Base-by-base conservation (phyloP, 2,113 vertebrate genomes). In the Brienomyrus brachyistius region DNA sequence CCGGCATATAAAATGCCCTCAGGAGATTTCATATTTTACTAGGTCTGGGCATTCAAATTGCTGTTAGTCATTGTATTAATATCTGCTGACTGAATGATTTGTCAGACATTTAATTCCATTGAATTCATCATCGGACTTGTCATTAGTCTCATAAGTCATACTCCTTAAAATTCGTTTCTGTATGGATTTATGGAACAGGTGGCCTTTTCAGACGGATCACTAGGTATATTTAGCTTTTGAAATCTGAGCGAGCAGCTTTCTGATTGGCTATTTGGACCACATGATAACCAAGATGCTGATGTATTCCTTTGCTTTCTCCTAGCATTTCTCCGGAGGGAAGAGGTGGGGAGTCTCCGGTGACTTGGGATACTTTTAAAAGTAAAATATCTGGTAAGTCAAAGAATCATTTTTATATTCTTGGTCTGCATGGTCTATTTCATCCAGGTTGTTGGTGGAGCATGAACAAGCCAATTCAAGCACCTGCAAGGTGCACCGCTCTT, bases 211-310 rank as follows among this genome's bases (percentile, higher is more conserved):
- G 87, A 93, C 95, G 96, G 94, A 96, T 98, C 97, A 97, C 96
- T 90, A 91, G 94, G 94, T 99, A 99, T 98, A 99, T 99, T 99
- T 99, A 98, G 98, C 97, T 94, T 94, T 92, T 97, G 98, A 98
- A 99, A 99, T 95, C 94, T 56, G 98, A 99, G 96, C 95, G 59
- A 91, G 66, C 91, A 86, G 52, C 90, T 88, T 91, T 90, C 93
- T 93, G 94, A 99, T 99, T 99, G 98, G 98, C 94, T 95, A 91
- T 0, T 88, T n/a, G 31, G 27, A 47, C 94, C 97, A 96, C 96
- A 94, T 97, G 94, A 95, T 97, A 97, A 96, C 96, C 92, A 91
- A 15, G 95, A 94, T 96, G 94, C 95, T 13, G 89, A 91, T 88
- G 92, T 94, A 93, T 94, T 95, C 93, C 93, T 93, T 93, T 88